Base-by-base conservation (phyloP, 1,140 invertebrate genomes). In the Chymomyza costata region DNA sequence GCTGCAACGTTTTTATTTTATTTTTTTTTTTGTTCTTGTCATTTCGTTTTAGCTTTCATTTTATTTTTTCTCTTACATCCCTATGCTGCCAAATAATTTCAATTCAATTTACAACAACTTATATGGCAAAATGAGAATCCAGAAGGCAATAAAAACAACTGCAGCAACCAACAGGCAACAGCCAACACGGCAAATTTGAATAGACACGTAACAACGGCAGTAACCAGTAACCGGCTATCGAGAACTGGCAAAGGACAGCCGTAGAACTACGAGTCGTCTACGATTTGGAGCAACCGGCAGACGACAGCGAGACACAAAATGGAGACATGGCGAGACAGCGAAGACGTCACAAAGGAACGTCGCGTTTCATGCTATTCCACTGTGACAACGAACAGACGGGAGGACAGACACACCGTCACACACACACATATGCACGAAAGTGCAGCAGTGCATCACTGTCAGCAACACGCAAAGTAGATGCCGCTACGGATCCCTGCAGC, bases 31-130 rank as follows among this genome's bases (percentile, higher is more conserved):
- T n/a, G n/a, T n/a, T n/a, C n/a, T n/a, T n/a, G n/a, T n/a, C n/a
- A n/a, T n/a, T n/a, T n/a, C n/a, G n/a, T n/a, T n/a, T n/a, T n/a
- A n/a, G 21, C 13, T 16, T 30, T 38, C 15, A 14, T 32, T 6
- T 8, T 19, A 2, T 19, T 32, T 35, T 25, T 35, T 14, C 3
- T 11, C 7, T 41, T 17, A 51, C 34, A 46, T 19, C 53, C 39
- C 32, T 18, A 44, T 28, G 51, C 51, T 69, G 50, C 50, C 60
- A 60, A 64, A 69, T 69, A 69, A 60, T 69, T 70, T 48, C 50
- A 69, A 69, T 70, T 70, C 60, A 55, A 60, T 70, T 68, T 70
- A 38, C 55, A 18, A 19, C 19, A 52, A 58, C 55, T 53, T 63
- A 47, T 46, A 48, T 28, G 30, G 17, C 43, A 44, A 25, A 30